A percentile compares a stretch with the other conserved stretches of the same genome.
These are phyloP conservation scores for Tetraodon nigroviridis DNA, from an alignment of 2,113 vertebrate species.

Conservation along the genomic window DNA sequence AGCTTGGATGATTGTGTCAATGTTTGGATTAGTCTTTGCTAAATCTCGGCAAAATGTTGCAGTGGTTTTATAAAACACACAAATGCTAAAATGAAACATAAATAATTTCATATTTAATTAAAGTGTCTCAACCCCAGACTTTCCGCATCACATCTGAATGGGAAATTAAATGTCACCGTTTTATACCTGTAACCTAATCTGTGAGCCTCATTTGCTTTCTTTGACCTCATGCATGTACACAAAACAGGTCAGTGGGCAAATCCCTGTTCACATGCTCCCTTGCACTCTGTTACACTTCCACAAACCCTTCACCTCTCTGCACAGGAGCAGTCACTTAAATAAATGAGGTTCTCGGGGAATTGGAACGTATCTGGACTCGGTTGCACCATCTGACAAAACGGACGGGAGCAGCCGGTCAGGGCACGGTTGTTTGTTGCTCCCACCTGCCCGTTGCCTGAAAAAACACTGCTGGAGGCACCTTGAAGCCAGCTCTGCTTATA, in stretches of 20 bases:
- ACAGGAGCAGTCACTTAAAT: too few species aligned
- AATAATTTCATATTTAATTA: too few species aligned
- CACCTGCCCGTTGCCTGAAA: not conserved
- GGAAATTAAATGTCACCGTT: not conserved
- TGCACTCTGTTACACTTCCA: not conserved
- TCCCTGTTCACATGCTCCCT: not conserved
- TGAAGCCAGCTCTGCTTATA: too few species aligned
- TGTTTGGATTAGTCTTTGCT: too few species aligned
- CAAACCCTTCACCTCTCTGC: not conserved
- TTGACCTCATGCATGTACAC: not conserved
- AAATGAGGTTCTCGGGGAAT: too few species aligned
- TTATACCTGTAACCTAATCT: not conserved
- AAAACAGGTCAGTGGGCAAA: not conserved
- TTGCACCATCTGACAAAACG: not conserved
- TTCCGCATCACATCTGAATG: too few species aligned
- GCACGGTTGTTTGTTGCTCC: not conserved
- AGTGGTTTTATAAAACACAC: too few species aligned
- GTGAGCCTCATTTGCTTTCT: not conserved
- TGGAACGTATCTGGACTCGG: not conserved
- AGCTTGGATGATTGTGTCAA: too few species aligned
- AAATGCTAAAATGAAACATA: too few species aligned
- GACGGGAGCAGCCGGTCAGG: not conserved
- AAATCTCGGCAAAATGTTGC: too few species aligned
- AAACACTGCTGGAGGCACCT: too few species aligned
- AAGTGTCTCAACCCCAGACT: too few species aligned